These are phyloP conservation scores for Drosophila borborema DNA, from an alignment of 2,888 invertebrate species.

Conservation along the genomic window DNA sequence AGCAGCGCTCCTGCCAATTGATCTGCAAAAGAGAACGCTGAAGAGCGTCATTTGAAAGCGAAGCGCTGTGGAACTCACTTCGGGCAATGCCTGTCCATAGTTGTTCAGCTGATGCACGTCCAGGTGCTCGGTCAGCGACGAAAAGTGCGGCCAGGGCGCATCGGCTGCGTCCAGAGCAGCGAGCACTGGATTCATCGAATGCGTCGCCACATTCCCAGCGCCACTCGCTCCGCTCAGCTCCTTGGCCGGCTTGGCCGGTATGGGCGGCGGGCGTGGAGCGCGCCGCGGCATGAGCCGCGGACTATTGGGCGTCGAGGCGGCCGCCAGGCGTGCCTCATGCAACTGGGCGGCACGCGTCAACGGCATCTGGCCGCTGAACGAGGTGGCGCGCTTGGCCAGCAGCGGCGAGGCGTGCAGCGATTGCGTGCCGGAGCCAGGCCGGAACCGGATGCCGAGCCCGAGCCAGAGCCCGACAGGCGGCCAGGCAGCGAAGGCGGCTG, in stretches of 20 bases:
- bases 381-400: conserved; percentile 83
- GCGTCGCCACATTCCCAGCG: conserved; percentile 46
- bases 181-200: conserved; percentile 66
- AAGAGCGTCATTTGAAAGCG: too few relatives aligned
- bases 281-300: conserved; percentile 89
- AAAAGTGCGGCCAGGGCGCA: conserved; percentile 85
- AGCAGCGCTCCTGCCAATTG: conserved; percentile 95
- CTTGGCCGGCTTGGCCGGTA: conserved; percentile 79
- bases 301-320: conserved; percentile 89
- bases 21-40: conserved; percentile 83
- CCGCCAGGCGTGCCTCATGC: conserved; percentile 48
- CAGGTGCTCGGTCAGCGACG: conserved; percentile 82
- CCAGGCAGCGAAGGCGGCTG: conserved; percentile 63
- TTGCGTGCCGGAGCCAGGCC: conserved; percentile 66
- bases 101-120: conserved; percentile 85
- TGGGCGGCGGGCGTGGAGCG: conserved; percentile 85
- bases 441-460: conserved; percentile 39
- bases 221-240: conserved; percentile 31
- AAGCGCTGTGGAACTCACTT: conserved; percentile 70
- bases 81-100: conserved; percentile 84
- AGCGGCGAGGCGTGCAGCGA: conserved; percentile 83
- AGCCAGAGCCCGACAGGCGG: conserved; percentile 43
- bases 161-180: conserved; percentile 82
- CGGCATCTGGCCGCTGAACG: conserved; percentile 83
- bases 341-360: conserved; percentile 66